Percentiles rank a stretch among this genome's conserved stretches.
Conservation (phyloP, 2,888 invertebrate genomes). For the Cryptus viduatorius region DNA sequence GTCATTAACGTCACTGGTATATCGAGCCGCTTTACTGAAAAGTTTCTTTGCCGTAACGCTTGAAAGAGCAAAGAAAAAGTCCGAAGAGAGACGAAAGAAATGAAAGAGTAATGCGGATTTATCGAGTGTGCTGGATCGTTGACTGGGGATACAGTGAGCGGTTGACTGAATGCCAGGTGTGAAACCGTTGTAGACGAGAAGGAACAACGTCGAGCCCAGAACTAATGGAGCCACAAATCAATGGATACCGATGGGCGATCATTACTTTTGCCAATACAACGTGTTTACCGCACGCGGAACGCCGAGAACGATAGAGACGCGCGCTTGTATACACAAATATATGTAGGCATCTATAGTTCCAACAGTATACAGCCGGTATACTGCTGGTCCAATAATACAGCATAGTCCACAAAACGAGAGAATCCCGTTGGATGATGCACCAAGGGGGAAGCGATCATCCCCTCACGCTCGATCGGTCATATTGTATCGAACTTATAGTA, state of each 20-base stretch:
- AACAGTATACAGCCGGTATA: constrained; percentile 39
- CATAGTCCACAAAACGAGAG: constrained; percentile 46
- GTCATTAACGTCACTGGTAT: constrained; percentile 11
- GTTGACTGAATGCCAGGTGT: constrained; percentile 76
- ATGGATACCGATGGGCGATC: constrained; percentile 81
- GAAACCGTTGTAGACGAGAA: constrained; percentile 66
- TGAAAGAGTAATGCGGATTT: constrained; percentile 79
- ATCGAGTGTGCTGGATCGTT: constrained; percentile 75
- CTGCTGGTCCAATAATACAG: neutral
- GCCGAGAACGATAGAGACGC: constrained; percentile 60
- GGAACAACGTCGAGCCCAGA: constrained; percentile 77
- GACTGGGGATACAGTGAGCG: constrained; percentile 45
- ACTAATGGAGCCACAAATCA: constrained; percentile 84
- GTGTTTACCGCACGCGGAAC: constrained; percentile 82
- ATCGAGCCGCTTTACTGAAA: neutral
- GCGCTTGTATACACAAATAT: constrained; percentile 39
- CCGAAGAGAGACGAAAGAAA: constrained; percentile 1
- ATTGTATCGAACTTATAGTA: constrained; percentile 71
- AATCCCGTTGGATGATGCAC: constrained; percentile 45
- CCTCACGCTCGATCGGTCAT: constrained; percentile 80
- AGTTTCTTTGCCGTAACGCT: neutral
- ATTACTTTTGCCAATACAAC: constrained; percentile 82
- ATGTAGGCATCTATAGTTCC: constrained; percentile 35
- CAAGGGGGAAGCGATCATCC: constrained; percentile 77
- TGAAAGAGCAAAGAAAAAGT: neutral